Percentiles rank a stretch among this genome's conserved stretches.
Evolutionary conservation across 2,888 invertebrate species (phyloP).

Genomic region (Minunthozetes semirufus): DNA sequence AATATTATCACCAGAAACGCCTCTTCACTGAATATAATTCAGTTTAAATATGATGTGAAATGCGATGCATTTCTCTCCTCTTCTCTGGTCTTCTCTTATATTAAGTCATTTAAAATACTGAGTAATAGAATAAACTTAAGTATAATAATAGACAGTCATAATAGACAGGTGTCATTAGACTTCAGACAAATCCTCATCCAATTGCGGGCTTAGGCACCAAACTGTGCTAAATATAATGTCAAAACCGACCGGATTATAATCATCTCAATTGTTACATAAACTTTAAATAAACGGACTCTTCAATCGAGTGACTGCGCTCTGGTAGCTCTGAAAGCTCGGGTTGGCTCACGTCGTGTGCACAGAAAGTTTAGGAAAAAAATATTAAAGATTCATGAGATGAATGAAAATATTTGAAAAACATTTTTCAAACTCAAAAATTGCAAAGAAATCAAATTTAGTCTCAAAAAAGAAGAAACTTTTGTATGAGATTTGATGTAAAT

Average conservation of each 20-base stretch:
- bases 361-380: background rate
- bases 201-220: background rate
- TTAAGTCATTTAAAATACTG: too few species aligned
- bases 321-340: too few species aligned
- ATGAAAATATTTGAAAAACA: constrained; percentile 20
- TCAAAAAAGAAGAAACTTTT: background rate
- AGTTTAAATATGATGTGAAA: background rate
- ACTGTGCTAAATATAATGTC: constrained; percentile 24
- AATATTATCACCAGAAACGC: background rate
- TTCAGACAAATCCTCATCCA: constrained; percentile 20
- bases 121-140: too few species aligned
- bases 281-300: background rate
- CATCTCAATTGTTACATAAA: constrained; percentile 16
- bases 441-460: background rate
- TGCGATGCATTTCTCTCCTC: too few species aligned
- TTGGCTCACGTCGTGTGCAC: constrained; percentile 14
- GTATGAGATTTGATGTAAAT: background rate
- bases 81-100: too few species aligned
- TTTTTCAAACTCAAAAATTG: background rate
- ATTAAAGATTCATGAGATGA: constrained; percentile 21
- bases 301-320: background rate
- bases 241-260: constrained; percentile 15
- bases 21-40: background rate
- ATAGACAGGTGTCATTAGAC: constrained; percentile 18
- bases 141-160: too few species aligned